Conservation (phyloP, 2,888 invertebrate genomes). For the Xylota segnis region DNA sequence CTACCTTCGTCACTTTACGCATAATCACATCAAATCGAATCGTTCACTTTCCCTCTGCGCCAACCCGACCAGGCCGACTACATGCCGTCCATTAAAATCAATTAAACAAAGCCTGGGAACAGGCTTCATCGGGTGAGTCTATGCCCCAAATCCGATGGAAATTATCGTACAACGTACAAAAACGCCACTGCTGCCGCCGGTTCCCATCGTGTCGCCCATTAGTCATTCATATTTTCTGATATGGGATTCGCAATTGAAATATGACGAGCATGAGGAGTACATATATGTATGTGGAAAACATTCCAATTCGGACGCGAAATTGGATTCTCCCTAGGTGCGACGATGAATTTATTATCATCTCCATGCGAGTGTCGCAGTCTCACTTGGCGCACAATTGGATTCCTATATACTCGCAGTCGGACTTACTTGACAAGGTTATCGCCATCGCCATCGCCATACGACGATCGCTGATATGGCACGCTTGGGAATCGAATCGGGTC, state of each 20-base stretch:
- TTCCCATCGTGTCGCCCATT: background rate
- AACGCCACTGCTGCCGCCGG: too few relatives aligned
- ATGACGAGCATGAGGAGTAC: background rate
- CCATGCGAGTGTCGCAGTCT: constrained; percentile 10
- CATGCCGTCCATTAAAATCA: background rate
- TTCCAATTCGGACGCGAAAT: constrained; percentile 35
- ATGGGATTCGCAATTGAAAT: background rate
- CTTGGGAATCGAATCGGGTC: constrained; percentile 4
- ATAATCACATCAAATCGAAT: constrained; percentile 41
- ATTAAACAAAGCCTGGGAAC: constrained; percentile 2
- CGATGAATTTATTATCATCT: constrained; percentile 58
- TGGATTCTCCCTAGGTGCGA: constrained; percentile 45
- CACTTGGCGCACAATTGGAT: constrained; percentile 11
- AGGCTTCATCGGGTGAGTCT: constrained; percentile 4
- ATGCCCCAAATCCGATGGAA: constrained; percentile 29
- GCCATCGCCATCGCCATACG: constrained; percentile 13
- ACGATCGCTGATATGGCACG: constrained; percentile 10
- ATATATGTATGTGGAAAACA: background rate
- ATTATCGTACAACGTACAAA: background rate
- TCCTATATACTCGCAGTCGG: background rate
- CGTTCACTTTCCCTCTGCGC: constrained; percentile 6
- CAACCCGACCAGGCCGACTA: background rate
- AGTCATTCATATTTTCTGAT: constrained; percentile 3
- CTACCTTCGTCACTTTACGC: constrained; percentile 19
- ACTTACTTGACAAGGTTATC: constrained; percentile 29